A percentile compares a stretch with the other conserved stretches of the same genome.
phyloP scores from a whole-genome alignment of 1,140 invertebrate genomes.

The Branchinecta lindahli region DNA sequence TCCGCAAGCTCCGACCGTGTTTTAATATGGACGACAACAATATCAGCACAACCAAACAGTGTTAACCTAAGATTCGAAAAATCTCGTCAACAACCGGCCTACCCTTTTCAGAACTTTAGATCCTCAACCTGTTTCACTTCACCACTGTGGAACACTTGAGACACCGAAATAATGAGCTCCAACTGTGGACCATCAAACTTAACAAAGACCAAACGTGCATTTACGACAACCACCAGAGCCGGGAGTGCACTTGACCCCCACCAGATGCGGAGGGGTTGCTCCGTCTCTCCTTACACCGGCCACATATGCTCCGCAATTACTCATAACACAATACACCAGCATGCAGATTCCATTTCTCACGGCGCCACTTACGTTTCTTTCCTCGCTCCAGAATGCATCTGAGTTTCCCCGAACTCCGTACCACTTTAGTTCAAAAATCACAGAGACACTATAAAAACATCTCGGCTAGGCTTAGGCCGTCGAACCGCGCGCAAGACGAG shows the following conservation, averaged over 20 bases:
- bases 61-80: no score
- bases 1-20: no score
- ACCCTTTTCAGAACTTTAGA: no score
- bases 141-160: no score
- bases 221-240: background rate
- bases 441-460: slow-evolving; percentile 9
- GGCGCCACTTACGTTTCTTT: background rate
- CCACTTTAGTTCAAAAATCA: background rate
- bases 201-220: slow-evolving; percentile 10
- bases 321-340: background rate
- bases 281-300: background rate
- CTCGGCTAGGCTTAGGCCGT: background rate
- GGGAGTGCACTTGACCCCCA: slow-evolving; percentile 5
- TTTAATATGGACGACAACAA: no score
- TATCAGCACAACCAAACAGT: no score
- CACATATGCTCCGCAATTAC: background rate
- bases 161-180: no score
- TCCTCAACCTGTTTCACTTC: no score
- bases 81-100: no score
- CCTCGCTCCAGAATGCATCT: background rate
- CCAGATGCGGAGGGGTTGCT: background rate
- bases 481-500: background rate
- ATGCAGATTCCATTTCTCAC: no score
- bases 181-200: background rate
- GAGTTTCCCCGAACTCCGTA: background rate